These are phyloP conservation scores for Bombus impatiens DNA, from an alignment of 1,140 invertebrate species.

Conservation along the genomic window DNA sequence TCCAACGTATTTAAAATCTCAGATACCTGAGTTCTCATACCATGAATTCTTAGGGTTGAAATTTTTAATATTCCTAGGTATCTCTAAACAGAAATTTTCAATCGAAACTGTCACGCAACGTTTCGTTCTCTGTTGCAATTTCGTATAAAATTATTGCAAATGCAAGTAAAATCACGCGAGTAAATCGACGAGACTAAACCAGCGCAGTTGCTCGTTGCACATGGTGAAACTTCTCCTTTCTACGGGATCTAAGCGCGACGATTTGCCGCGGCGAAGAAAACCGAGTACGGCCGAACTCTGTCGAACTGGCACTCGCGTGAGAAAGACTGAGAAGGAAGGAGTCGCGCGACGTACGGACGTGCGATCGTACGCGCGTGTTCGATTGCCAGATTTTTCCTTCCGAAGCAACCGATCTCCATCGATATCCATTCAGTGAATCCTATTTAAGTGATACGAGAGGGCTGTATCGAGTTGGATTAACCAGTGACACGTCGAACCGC, in stretches of 20 bases:
- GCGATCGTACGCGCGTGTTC: neutral
- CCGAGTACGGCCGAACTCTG: slow-evolving; percentile 10
- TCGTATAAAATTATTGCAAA: no score
- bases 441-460: neutral
- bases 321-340: slow-evolving; percentile 18
- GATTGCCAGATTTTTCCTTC: neutral
- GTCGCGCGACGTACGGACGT: no score
- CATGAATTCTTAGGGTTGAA: no score
- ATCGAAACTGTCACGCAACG: no score
- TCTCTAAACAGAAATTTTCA: no score
- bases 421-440: neutral
- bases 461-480: neutral
- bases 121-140: no score
- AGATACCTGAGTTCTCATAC: no score
- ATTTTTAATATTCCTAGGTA: no score
- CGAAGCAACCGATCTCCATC: neutral
- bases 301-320: neutral
- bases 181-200: neutral
- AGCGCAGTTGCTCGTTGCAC: neutral
- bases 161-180: neutral
- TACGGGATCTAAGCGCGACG: neutral
- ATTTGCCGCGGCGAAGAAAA: neutral
- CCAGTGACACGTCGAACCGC: neutral
- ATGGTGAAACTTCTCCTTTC: slow-evolving; percentile 47
- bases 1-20: no score